phyloP scores from a whole-genome alignment of 2,888 invertebrate species.

The Idaea aversata region DNA sequence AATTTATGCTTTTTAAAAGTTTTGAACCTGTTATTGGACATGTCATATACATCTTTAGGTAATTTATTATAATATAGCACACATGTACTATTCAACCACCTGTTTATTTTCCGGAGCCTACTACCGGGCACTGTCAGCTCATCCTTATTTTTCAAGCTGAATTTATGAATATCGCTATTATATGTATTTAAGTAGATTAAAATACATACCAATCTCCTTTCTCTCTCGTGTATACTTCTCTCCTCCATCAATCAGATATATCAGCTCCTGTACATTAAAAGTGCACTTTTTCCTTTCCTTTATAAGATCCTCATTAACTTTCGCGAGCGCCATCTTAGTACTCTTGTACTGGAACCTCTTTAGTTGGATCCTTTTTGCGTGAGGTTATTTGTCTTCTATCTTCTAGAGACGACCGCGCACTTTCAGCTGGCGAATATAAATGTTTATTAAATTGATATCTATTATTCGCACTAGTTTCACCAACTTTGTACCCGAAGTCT shows the following conservation, averaged over 20 bases:
- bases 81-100: no score
- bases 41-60: no score
- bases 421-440: conserved; percentile 9
- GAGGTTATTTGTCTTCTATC: background rate
- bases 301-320: conserved; percentile 83
- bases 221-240: conserved; percentile 83
- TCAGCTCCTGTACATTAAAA: conserved; percentile 86
- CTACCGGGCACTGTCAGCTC: no score
- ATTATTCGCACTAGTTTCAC: conserved; percentile 4
- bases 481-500: background rate
- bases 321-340: conserved; percentile 40
- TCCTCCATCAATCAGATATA: conserved; percentile 87
- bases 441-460: conserved; percentile 13
- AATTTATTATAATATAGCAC: no score
- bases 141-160: no score
- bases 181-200: background rate
- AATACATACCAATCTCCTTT: conserved; percentile 54
- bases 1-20: no score
- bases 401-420: background rate
- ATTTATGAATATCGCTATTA: no score
- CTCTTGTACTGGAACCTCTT: no score
- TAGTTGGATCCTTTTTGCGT: no score
- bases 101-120: no score
- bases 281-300: conserved; percentile 85
- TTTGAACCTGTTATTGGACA: no score